Conservation (phyloP, 2,113 vertebrate species). For the Mastomys natalensis region DNA sequence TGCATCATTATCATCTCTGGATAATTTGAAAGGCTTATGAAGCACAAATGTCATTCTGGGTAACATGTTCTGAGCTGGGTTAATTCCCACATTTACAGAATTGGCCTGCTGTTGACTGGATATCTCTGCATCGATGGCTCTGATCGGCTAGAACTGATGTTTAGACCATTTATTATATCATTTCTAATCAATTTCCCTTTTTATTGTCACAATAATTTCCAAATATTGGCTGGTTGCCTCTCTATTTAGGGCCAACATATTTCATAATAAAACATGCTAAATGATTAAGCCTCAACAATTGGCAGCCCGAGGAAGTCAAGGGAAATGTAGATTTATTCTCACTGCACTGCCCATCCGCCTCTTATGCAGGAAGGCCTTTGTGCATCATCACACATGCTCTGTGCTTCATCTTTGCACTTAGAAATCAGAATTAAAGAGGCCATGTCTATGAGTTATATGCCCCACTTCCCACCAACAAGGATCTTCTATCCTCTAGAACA, state of each 20-base stretch:
- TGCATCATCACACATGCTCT: neutral
- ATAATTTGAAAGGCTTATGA: constrained; percentile 51
- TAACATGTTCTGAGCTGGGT: neutral
- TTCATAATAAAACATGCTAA: constrained; percentile 64
- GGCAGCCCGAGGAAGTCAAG: constrained; percentile 18
- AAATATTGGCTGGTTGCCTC: constrained; percentile 54
- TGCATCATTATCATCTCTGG: neutral
- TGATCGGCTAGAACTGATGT: constrained; percentile 16
- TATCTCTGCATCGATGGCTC: constrained; percentile 11
- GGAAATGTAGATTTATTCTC: neutral
- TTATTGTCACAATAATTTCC: constrained; percentile 68
- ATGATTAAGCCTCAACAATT: constrained; percentile 5
- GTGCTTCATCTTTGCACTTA: neutral
- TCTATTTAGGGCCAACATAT: constrained; percentile 41
- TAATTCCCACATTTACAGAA: constrained; percentile 49
- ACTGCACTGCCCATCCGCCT: neutral
- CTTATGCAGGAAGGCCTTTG: neutral
- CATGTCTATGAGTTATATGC: neutral
- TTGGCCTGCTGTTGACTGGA: neutral
- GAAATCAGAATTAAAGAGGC: neutral
- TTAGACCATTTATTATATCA: constrained; percentile 56
- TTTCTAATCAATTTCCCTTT: constrained; percentile 62
- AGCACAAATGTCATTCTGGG: constrained; percentile 33
- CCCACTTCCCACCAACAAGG: neutral
- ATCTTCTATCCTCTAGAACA: neutral